Evolutionary conservation across 2,888 invertebrate genomes (phyloP).

Genomic region (Syrphus vitripennis): DNA sequence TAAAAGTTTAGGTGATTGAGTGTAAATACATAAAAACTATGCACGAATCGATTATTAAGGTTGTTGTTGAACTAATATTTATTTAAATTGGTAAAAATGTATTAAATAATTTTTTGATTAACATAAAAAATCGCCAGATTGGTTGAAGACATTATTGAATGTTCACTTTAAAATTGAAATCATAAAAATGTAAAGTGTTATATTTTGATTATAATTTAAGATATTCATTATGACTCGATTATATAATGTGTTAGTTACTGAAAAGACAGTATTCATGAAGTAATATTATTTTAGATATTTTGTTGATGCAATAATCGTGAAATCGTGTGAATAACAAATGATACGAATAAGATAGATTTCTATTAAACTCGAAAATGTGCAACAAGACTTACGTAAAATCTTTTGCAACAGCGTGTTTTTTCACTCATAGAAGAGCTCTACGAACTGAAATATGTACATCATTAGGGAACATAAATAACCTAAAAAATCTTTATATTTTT

Average conservation of each 20-base stretch:
- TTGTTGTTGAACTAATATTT: constrained; percentile 37
- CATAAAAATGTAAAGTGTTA: neutral
- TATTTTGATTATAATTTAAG: neutral
- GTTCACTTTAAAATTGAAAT: neutral
- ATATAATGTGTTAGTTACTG: neutral
- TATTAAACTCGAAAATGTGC: no score
- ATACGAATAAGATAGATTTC: no score
- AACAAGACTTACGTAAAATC: no score
- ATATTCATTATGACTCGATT: neutral
- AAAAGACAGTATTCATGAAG: no score
- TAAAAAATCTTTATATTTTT: no score
- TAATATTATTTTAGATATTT: no score
- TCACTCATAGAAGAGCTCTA: no score
- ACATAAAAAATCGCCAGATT: neutral
- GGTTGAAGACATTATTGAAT: neutral
- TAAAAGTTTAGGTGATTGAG: constrained; percentile 19
- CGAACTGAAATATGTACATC: no score
- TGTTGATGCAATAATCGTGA: no score
- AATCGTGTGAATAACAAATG: no score
- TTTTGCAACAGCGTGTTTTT: no score
- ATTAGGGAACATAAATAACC: no score
- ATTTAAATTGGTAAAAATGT: neutral
- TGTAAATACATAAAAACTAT: constrained; percentile 38
- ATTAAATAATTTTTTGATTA: neutral
- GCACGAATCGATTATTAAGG: constrained; percentile 41